Base-by-base conservation (phyloP, 2,113 vertebrate species). In the Microcebus griseorufus region DNA sequence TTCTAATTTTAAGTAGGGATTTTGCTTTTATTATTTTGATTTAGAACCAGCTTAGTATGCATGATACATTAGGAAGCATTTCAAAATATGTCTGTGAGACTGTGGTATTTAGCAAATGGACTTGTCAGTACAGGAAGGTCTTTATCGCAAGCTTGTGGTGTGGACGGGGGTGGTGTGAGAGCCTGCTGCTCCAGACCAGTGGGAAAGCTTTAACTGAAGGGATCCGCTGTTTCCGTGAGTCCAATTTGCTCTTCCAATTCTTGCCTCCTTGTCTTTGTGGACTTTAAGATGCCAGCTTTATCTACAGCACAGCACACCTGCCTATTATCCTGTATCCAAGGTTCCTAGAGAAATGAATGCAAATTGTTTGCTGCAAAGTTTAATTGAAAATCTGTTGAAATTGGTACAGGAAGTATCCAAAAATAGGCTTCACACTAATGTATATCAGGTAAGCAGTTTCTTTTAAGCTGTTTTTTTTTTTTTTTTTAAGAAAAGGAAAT, bases 401-500 rank as follows among this genome's bases (percentile, higher is more conserved):
- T 76, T 92, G 70, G 86, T 89, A 70, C 79, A 98, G 95, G 51
- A 94, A 96, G 67, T 88, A 81, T 67, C 95, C 81, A 86, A 95
- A 97, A 96, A 96, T 96, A 95, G 72, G 27, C 55, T 95, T 97
- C 92, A 93, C 90, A 78, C 53, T 93, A 94, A 92, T 62, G 34
- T 94, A 96, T 86, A 92, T 88, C 86, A 98, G 92, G 87, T 97
- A 96, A 97, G 94, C 93, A 94, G 58, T 97, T 97, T 96, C 90
- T 97, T 29, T 64, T 27, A 29, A 29, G 62, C 80, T 76, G 88
- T 60, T 48, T 39, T 95, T 42, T 42, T 95, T 97, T 97, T 97
- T 97, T 95, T 95, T 97, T 97, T 97, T 94, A 93, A 78, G 95
- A 67, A 94, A 93, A 97, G 87, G 73, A 96, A 94, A 90, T 97